Percentiles rank a stretch among this genome's conserved stretches.
These are phyloP conservation scores for Periphyllus acericola DNA, from an alignment of 2,888 invertebrate species.

Conservation along the genomic window DNA sequence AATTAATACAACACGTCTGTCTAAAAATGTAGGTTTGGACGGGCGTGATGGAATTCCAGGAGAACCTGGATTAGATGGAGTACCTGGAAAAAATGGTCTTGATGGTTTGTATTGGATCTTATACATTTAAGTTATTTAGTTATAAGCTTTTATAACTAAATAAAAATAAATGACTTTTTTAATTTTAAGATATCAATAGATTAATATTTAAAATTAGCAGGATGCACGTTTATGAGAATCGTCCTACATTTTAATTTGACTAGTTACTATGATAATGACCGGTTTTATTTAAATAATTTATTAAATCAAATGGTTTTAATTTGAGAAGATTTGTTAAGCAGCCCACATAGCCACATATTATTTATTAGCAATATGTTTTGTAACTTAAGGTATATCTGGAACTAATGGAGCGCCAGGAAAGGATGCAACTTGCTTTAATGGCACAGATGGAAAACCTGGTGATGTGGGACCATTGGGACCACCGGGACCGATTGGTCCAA, in stretches of 20 bases:
- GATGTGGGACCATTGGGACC: constrained; percentile 76
- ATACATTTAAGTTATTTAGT: background rate
- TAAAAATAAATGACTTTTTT: no score
- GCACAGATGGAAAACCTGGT: constrained; percentile 67
- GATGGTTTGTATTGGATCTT: constrained; percentile 71
- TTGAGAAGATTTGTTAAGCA: background rate
- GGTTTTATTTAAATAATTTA: no score
- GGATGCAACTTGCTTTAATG: constrained; percentile 77
- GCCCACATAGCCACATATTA: no score
- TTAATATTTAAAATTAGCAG: no score
- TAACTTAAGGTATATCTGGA: constrained; percentile 69
- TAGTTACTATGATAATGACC: no score
- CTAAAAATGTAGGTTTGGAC: constrained; percentile 79
- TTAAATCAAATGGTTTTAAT: background rate
- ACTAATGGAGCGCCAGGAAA: constrained; percentile 79
- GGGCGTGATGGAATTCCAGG: constrained; percentile 91
- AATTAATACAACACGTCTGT: constrained; percentile 65
- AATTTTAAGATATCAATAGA: no score
- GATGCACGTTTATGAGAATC: no score
- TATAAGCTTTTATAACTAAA: no score
- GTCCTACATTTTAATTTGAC: no score
- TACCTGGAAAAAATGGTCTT: constrained; percentile 85
- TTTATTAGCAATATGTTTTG: background rate
- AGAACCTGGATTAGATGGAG: constrained; percentile 88
- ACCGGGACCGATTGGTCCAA: constrained; percentile 78